Evolutionary conservation across 2,797 vertebrate genomes (phyloP).

Genomic region (Ispidina lecontei): DNA sequence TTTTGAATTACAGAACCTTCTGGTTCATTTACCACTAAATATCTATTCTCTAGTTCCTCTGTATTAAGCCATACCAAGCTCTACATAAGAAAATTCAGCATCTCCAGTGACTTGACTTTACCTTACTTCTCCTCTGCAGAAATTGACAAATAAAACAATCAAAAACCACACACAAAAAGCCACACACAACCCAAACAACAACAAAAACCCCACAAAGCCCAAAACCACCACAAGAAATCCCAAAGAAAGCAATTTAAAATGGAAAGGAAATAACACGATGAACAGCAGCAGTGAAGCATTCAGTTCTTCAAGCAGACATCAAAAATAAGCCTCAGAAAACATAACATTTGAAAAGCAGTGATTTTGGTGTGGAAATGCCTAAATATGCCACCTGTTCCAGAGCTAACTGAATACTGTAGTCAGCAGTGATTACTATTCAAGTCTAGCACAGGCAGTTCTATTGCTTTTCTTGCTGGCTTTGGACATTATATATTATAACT

Average conservation of each 20-base stretch:
- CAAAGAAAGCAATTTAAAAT: background rate
- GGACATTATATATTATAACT: background rate
- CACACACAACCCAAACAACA: no score
- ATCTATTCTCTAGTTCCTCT: background rate
- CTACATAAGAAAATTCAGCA: slow-evolving; percentile 7
- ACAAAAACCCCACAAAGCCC: background rate
- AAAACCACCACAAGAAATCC: rapidly evolving
- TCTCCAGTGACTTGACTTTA: slow-evolving; percentile 59
- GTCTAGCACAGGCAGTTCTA: slow-evolving; percentile 3
- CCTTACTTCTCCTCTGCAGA: background rate
- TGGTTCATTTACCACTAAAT: background rate
- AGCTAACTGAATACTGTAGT: background rate
- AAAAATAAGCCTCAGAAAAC: slow-evolving; percentile 19
- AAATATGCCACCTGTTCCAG: background rate
- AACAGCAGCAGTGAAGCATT: background rate
- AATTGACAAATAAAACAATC: background rate
- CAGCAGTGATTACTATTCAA: background rate
- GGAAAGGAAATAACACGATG: background rate
- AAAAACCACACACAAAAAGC: background rate
- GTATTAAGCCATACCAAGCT: slow-evolving; percentile 1
- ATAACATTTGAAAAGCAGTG: background rate
- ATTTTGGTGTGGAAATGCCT: slow-evolving; percentile 21
- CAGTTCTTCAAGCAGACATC: background rate
- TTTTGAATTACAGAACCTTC: background rate
- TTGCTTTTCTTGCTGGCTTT: slow-evolving; percentile 26